Base-by-base conservation (phyloP, 2,888 invertebrate species). In the Nomada fucata region DNA sequence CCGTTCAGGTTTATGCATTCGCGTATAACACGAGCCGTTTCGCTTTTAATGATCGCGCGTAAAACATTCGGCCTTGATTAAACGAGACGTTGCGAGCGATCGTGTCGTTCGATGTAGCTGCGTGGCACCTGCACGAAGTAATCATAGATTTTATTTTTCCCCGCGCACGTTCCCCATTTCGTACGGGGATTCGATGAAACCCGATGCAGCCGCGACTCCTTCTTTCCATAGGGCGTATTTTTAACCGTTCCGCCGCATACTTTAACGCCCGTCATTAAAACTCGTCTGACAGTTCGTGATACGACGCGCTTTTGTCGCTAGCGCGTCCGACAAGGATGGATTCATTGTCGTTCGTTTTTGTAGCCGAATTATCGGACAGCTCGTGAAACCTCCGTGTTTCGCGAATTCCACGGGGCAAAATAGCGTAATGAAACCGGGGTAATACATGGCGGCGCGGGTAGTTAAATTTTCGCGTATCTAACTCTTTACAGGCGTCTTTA, bases 41-140 rank as follows among this genome's bases (percentile, higher is more conserved):
- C 90, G 87, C 89, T 89, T 92, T 93, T 93, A 92, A 93, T 93
- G 93, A 92, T 90, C 87, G 90, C 83, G 85, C 92, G 91, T 93
- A 91, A 92, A 93, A 92, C 92, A 92, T 92, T 91, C 91, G 89
- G 90, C 90, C 91, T 93, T 92, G 92, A 93, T 93, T 93, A 93
- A 93, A 92, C 90, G 89, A 85, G 89, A 89, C 89, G 85, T 76
- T 65, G 61, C 60, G 60, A 76, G 79, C 50, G 74, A 71, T 75
- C 75, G 69, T 74, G 75, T 81, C 74, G 76, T 80, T 85, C 69
- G 57, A 68, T 73, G 76, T 65, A 72, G 36, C 74, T 26, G 57
- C 68, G 63, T 59, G 59, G n/a, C 60, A 72, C 36, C 77, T 64
- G 84, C 79, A 50, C 50, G 18, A 18, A 29, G 64, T 61, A 57